A percentile compares a stretch with the other conserved stretches of the same genome.
These are phyloP conservation scores for Pemphredon lugubris DNA, from an alignment of 2,888 invertebrate species.

Conservation along the genomic window DNA sequence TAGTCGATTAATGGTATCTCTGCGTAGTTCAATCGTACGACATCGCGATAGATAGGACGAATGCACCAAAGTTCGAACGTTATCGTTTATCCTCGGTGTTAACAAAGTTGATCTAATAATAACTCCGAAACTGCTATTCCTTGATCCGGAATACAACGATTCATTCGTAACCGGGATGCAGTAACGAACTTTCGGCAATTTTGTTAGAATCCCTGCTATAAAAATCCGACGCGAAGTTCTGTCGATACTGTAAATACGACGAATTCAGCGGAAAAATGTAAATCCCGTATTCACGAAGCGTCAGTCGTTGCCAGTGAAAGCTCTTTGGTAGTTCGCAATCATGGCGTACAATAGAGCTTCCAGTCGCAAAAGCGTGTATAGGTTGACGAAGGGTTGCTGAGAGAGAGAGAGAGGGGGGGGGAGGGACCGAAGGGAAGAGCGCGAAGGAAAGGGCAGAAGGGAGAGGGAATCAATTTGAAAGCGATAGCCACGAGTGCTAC, in stretches of 20 bases:
- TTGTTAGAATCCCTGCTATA: no score
- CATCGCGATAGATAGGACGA: no score
- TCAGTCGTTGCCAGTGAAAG: slow-evolving; percentile 3
- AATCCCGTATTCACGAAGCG: neutral
- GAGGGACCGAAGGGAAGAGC: neutral
- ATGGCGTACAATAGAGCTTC: slow-evolving; percentile 6
- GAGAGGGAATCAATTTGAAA: slow-evolving; percentile 36
- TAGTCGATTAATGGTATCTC: no score
- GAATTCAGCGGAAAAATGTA: slow-evolving; percentile 8
- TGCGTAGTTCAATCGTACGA: no score
- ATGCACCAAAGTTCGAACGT: no score
- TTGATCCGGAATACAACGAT: no score
- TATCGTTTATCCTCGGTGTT: no score
- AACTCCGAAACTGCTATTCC: no score
- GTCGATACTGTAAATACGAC: neutral
- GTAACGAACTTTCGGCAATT: no score
- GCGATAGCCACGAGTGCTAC: slow-evolving; percentile 29
- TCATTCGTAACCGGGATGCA: no score
- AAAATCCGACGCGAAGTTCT: neutral
- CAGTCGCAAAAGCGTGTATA: neutral
- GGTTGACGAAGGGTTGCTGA: neutral
- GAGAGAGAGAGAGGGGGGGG: slow-evolving; percentile 17
- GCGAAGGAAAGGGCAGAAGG: neutral
- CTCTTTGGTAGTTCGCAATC: slow-evolving; percentile 5
- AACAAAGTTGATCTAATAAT: no score